Percentiles rank a stretch among this genome's conserved stretches.
These are phyloP conservation scores for Centropus unirufus DNA, from an alignment of 2,113 vertebrate genomes.

Conservation along the genomic window DNA sequence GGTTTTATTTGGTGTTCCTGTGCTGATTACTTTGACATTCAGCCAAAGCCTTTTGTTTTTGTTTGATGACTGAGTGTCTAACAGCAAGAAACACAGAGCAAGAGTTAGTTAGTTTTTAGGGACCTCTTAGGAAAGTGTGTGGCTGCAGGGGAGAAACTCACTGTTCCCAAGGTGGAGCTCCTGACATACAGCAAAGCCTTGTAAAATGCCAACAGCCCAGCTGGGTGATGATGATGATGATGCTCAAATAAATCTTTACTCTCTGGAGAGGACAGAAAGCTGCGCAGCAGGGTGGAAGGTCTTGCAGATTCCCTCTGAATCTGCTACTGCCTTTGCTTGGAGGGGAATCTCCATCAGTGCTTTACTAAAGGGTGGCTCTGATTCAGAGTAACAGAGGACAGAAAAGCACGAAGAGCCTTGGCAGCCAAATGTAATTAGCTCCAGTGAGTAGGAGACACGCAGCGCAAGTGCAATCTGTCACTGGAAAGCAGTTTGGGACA, in stretches of 20 bases:
- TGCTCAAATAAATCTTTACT: background rate
- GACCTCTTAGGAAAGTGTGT: background rate
- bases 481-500: background rate
- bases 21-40: background rate
- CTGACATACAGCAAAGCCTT: background rate
- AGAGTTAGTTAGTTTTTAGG: background rate
- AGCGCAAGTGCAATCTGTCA: background rate
- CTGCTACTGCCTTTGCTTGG: background rate
- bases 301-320: background rate
- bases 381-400: background rate
- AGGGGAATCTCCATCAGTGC: background rate
- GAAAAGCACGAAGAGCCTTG: background rate
- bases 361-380: background rate
- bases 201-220: background rate
- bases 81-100: background rate
- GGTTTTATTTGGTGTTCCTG: background rate
- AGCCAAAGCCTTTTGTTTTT: background rate
- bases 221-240: background rate
- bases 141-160: background rate
- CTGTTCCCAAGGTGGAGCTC: background rate
- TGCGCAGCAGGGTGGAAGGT: background rate
- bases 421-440: constrained; percentile 20
- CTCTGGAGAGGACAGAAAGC: background rate
- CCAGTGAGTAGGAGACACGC: background rate
- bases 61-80: background rate